Evolutionary conservation across 37 sponge, comb jelly and placozoan species (phyloP).

Genomic region (Spongilla lacustris): DNA sequence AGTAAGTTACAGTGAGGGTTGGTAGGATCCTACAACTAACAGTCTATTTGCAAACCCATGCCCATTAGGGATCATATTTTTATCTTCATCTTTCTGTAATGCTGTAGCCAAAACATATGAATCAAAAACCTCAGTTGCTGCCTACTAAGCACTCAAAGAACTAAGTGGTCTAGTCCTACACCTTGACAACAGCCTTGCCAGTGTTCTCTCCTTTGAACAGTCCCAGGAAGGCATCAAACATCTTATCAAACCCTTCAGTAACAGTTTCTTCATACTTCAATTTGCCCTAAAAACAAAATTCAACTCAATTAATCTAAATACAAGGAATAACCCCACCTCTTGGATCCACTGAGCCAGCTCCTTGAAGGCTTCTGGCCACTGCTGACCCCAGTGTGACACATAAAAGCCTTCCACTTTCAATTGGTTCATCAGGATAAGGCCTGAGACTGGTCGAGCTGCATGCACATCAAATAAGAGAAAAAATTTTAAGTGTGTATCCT

Average conservation of each 20-base stretch:
- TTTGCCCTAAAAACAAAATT: slow-evolving; percentile 39
- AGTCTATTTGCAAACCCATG: no score
- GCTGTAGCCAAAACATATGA: no score
- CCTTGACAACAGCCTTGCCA: slow-evolving; percentile 82
- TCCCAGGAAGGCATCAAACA: slow-evolving; percentile 80
- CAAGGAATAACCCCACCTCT: slow-evolving; percentile 43
- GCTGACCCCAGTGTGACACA: slow-evolving; percentile 32
- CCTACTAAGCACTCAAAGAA: no score
- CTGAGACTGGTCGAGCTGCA: slow-evolving; percentile 16
- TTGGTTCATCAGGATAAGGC: slow-evolving; percentile 57
- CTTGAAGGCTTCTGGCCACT: slow-evolving; percentile 66
- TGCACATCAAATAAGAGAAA: neutral
- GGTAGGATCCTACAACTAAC: no score
- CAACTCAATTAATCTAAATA: neutral
- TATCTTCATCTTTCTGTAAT: no score
- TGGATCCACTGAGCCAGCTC: slow-evolving; percentile 71
- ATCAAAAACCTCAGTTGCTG: no score
- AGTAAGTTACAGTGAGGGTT: no score
- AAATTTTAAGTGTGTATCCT: no score
- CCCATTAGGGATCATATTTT: no score
- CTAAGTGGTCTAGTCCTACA: no score
- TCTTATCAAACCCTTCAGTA: slow-evolving; percentile 81
- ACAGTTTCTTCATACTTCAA: slow-evolving; percentile 60
- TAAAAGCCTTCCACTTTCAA: slow-evolving; percentile 80
- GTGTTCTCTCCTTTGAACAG: slow-evolving; percentile 65